A percentile compares a stretch with the other conserved stretches of the same genome.
Evolutionary conservation across 2,888 invertebrate genomes (phyloP).

Genomic region (Hydrotaea diabolus): DNA sequence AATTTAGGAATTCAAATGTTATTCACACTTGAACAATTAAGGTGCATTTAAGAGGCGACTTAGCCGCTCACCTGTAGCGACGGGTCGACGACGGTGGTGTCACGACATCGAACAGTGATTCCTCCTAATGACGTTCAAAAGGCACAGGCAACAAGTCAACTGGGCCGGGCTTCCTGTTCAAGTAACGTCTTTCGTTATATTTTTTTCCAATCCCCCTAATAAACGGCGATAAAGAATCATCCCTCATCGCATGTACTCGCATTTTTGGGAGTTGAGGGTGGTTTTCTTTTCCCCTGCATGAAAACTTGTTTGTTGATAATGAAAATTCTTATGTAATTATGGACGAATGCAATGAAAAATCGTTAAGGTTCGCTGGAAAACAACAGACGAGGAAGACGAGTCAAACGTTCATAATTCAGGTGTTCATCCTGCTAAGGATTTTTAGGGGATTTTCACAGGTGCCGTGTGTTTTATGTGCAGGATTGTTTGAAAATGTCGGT

Average conservation of each 20-base stretch:
- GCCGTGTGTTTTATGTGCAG: neutral
- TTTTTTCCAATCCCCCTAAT: too few relatives aligned
- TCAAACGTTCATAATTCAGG: constrained; percentile 40
- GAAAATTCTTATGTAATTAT: constrained; percentile 18
- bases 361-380: constrained; percentile 51
- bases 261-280: constrained; percentile 44
- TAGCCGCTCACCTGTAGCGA: neutral
- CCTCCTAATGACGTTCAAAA: neutral
- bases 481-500: neutral
- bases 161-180: neutral
- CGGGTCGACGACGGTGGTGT: neutral
- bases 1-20: constrained; percentile 60
- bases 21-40: constrained; percentile 65
- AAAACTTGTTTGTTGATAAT: constrained; percentile 20
- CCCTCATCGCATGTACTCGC: neutral
- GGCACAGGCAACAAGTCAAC: constrained; percentile 24
- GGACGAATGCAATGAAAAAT: constrained; percentile 46
- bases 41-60: constrained; percentile 42
- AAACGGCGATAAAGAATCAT: constrained; percentile 4
- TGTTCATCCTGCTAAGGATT: constrained; percentile 56
- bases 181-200: constrained; percentile 57
- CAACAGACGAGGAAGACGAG: neutral
- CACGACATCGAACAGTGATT: constrained; percentile 52
- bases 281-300: constrained; percentile 24
- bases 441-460: constrained; percentile 49